Evolutionary conservation across 1,140 invertebrate species (phyloP).

Genomic region (Orchesella cincta): DNA sequence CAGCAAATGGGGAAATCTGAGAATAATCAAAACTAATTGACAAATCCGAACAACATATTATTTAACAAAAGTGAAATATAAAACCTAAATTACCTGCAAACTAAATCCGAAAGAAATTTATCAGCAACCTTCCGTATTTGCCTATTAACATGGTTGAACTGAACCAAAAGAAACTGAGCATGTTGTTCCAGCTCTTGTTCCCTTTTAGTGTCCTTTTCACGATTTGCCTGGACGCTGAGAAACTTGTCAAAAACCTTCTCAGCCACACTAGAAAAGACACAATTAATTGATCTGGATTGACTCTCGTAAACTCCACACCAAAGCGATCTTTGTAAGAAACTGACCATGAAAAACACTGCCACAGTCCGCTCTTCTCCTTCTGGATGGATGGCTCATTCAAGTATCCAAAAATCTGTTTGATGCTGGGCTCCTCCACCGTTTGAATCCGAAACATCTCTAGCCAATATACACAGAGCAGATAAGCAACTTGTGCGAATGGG

Average conservation of each 20-base stretch:
- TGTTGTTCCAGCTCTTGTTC: constrained; percentile 87
- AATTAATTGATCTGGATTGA: background rate
- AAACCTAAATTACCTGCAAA: constrained; percentile 74
- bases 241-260: constrained; percentile 86
- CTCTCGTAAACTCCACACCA: background rate
- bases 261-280: constrained; percentile 70
- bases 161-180: constrained; percentile 90
- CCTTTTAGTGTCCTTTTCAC: constrained; percentile 78
- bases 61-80: background rate
- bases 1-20: constrained; percentile 71
- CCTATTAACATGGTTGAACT: constrained; percentile 96
- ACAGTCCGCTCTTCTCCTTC: constrained; percentile 96
- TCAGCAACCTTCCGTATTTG: constrained; percentile 92
- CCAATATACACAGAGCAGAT: constrained; percentile 93
- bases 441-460: constrained; percentile 85
- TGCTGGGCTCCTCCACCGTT: constrained; percentile 79
- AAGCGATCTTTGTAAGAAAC: constrained; percentile 20
- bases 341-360: constrained; percentile 84
- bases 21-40: constrained; percentile 32
- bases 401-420: constrained; percentile 91
- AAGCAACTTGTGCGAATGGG: constrained; percentile 94
- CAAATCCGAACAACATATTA: background rate
- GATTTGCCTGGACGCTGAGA: constrained; percentile 80
- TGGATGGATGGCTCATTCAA: constrained; percentile 90
- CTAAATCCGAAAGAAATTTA: constrained; percentile 85